Base-by-base conservation (phyloP, 2,888 invertebrate species). In the Tricholauxania praeusta region DNA sequence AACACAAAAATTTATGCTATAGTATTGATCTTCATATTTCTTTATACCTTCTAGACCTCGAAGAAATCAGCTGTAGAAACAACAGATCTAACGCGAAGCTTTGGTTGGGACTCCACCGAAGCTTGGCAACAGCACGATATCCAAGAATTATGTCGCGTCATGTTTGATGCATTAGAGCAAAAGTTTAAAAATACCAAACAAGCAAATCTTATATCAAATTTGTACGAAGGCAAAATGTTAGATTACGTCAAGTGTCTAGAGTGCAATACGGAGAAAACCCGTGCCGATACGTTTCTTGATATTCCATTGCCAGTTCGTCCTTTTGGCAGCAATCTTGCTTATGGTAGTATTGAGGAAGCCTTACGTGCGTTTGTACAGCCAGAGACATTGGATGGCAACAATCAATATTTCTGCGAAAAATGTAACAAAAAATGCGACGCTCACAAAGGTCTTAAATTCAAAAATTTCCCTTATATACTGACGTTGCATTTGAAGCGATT, bases 51-150 rank as follows among this genome's bases (percentile, higher is more conserved):
- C 78, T 82, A 94, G 92, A 96, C 95, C 1, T 94, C 95, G 47
- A 89, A 90, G 48, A 93, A 93, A 82, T 89, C 91, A 32, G 93
- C 96, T 1, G 92, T 96, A 14, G 95, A 96, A 86, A 97, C 96
- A 4, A 96, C 94, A 15, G 94, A 95, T 80, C 87, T 96, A 73
- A 96, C 96, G 0, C 91, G 91, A 77, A 95, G 95, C 84, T 97
- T 96, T 86, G 96, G 96, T 39, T 97, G 96, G 96, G 94, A 94
- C 82, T 93, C 93, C 55, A 92, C 93, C 74, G 94, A 96, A 86
- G 95, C 95, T 0, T 96, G 96, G 94, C 95, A 96, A 80, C 96
- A 96, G 82, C 96, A 96, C 83, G 96, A 96, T 84, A 95, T 96
- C 67, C 96, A 96, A 85, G 96, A 96, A 85, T 88, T 96, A 71